These are phyloP conservation scores for Batillaria attramentaria DNA, from an alignment of 1,140 invertebrate genomes.

Conservation along the genomic window DNA sequence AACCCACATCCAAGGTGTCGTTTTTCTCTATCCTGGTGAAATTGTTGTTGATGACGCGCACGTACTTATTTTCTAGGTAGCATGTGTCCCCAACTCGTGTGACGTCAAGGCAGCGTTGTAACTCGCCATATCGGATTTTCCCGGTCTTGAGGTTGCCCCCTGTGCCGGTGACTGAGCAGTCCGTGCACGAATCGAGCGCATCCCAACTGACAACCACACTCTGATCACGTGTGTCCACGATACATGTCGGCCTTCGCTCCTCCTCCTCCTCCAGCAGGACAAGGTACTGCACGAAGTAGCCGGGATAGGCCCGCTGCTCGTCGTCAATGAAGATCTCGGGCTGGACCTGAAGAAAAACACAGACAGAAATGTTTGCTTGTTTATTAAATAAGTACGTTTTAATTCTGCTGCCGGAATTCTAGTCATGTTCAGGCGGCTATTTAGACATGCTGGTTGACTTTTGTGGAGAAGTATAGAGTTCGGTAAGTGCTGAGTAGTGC, in stretches of 20 bases:
- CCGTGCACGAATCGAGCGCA: slow-evolving; percentile 34
- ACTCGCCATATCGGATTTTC: slow-evolving; percentile 43
- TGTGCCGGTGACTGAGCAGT: slow-evolving; percentile 33
- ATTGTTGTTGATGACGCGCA: slow-evolving; percentile 49
- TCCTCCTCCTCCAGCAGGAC: slow-evolving; percentile 3
- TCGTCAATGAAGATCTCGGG: slow-evolving; percentile 25
- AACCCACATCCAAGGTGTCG: slow-evolving; percentile 32
- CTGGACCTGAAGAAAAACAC: neutral
- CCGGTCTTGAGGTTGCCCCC: slow-evolving; percentile 53
- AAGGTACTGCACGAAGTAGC: slow-evolving; percentile 36
- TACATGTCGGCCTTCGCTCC: slow-evolving; percentile 37
- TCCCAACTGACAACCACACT: slow-evolving; percentile 36
- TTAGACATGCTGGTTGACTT: no score
- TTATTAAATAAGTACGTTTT: no score
- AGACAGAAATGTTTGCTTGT: neutral
- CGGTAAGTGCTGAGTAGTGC: neutral
- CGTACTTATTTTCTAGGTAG: slow-evolving; percentile 48
- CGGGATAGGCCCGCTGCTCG: slow-evolving; percentile 18
- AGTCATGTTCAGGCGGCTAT: no score
- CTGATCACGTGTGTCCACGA: slow-evolving; percentile 46
- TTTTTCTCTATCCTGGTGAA: slow-evolving; percentile 8
- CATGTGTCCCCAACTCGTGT: slow-evolving; percentile 34
- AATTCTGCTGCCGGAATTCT: no score
- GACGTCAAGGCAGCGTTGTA: slow-evolving; percentile 37
- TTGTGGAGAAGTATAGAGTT: neutral